Evolutionary conservation across 92 coral and sea anemone species (phyloP).

Genomic region (Blastomussa wellsi): DNA sequence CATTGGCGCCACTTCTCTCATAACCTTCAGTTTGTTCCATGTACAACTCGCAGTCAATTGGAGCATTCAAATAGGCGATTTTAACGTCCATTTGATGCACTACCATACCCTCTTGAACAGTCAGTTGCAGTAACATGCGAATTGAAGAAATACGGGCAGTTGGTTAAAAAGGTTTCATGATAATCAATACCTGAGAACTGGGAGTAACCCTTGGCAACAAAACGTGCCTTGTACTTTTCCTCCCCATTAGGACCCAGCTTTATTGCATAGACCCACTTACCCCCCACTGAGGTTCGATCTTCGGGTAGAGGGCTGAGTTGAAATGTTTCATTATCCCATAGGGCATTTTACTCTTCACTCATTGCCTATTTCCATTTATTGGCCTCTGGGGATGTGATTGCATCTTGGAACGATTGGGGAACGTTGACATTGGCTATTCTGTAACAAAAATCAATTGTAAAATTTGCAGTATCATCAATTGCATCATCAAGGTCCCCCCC

Average conservation of each 20-base stretch:
- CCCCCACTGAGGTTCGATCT: slow-evolving; percentile 47
- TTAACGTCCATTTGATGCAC: too few species aligned
- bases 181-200: too few species aligned
- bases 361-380: slow-evolving; percentile 22
- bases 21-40: too few species aligned
- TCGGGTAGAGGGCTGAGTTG: slow-evolving; percentile 51
- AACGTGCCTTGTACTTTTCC: too few species aligned
- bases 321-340: slow-evolving; percentile 48
- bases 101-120: too few species aligned
- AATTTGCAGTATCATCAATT: slow-evolving; percentile 40
- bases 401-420: slow-evolving; percentile 25
- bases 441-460: slow-evolving; percentile 49
- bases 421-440: slow-evolving; percentile 21
- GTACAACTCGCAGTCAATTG: too few species aligned
- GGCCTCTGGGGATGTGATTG: slow-evolving; percentile 19
- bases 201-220: too few species aligned
- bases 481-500: slow-evolving; percentile 25
- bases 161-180: too few species aligned
- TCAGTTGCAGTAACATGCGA: too few species aligned
- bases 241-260: slow-evolving; percentile 41
- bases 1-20: too few species aligned
- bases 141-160: too few species aligned
- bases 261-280: slow-evolving; percentile 56
- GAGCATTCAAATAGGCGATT: too few species aligned
- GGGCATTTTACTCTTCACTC: slow-evolving; percentile 29